phyloP scores from a whole-genome alignment of 2,888 invertebrate species.

The Eristalis pertinax region DNA sequence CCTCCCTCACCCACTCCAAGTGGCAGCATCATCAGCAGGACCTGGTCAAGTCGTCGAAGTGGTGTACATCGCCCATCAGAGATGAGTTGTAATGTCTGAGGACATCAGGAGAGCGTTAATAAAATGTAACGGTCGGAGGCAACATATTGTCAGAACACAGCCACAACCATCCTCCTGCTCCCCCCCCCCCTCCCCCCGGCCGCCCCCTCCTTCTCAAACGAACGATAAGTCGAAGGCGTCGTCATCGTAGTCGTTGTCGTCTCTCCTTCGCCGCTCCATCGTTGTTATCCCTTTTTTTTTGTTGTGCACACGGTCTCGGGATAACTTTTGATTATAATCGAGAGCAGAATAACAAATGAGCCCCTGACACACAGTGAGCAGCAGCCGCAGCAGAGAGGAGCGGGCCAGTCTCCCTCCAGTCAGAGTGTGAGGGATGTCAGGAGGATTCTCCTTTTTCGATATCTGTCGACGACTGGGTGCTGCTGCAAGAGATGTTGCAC shows the following conservation, averaged over 20 bases:
- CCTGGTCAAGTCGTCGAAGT: slow-evolving; percentile 34
- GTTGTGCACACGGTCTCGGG: slow-evolving; percentile 55
- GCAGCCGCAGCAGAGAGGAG: too few relatives aligned
- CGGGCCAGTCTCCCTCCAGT: not conserved
- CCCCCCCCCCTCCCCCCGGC: slow-evolving; percentile 27
- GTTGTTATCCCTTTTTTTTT: slow-evolving; percentile 34
- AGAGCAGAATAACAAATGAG: slow-evolving; percentile 80
- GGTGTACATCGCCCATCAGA: slow-evolving; percentile 25
- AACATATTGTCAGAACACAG: slow-evolving; percentile 59
- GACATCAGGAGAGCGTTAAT: slow-evolving; percentile 67
- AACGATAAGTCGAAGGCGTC: not conserved
- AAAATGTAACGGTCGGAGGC: slow-evolving; percentile 60
- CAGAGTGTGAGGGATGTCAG: not conserved
- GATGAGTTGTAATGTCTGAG: slow-evolving; percentile 62
- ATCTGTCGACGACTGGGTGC: slow-evolving; percentile 34
- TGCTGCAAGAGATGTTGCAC: not conserved
- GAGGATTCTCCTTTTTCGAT: slow-evolving; percentile 53
- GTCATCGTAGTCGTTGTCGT: not conserved
- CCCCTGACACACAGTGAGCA: slow-evolving; percentile 1
- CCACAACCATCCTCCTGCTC: not conserved
- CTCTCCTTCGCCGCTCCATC: not conserved
- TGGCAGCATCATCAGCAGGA: not conserved
- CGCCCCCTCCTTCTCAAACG: too few relatives aligned
- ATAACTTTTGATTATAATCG: slow-evolving; percentile 80
- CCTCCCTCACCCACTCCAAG: not conserved